Evolutionary conservation across 2,888 invertebrate genomes (phyloP).

Genomic region (Meandrusa payeni): DNA sequence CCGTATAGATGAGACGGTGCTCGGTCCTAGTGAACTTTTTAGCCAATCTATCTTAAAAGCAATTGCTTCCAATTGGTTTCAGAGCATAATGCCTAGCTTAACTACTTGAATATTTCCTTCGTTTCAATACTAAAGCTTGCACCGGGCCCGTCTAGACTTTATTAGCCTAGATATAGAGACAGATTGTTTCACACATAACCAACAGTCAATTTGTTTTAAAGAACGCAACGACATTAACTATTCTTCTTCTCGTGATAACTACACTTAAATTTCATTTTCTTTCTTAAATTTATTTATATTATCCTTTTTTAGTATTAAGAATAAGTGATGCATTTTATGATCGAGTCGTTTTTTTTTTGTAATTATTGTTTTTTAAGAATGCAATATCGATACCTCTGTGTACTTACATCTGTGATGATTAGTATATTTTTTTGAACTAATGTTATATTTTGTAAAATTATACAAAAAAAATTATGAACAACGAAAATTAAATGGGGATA

Average conservation of each 20-base stretch:
- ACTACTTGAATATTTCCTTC: no score
- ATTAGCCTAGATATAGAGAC: conserved; percentile 30
- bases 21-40: conserved; percentile 4
- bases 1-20: conserved; percentile 1
- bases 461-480: background rate
- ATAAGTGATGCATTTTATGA: conserved; percentile 39
- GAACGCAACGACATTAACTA: no score
- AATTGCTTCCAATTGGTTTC: background rate
- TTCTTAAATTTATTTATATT: conserved; percentile 23
- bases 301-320: conserved; percentile 40
- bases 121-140: no score
- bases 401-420: conserved; percentile 56
- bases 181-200: conserved; percentile 49
- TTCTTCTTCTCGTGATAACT: no score
- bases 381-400: conserved; percentile 38
- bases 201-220: conserved; percentile 38
- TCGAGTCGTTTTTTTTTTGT: conserved; percentile 37
- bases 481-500: conserved; percentile 21
- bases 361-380: conserved; percentile 37
- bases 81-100: background rate
- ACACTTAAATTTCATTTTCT: background rate
- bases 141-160: background rate
- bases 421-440: conserved; percentile 29
- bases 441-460: conserved; percentile 34
- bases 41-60: conserved; percentile 3